A percentile compares a stretch with the other conserved stretches of the same genome.
phyloP scores from a whole-genome alignment of 1,140 invertebrate species.

The Drosophila saltans region DNA sequence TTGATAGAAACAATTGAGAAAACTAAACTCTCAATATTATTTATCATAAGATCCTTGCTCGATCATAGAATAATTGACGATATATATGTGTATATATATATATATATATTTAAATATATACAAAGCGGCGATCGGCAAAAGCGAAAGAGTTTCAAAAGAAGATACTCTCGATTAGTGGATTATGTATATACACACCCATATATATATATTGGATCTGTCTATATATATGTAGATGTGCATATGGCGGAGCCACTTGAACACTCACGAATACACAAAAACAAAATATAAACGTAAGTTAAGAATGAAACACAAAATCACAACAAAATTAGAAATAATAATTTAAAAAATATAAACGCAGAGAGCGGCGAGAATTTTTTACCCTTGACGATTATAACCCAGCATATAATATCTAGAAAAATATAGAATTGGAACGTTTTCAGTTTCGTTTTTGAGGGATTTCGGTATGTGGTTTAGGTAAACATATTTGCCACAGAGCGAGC shows the following conservation, averaged over 20 bases:
- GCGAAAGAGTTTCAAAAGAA: conserved; percentile 29
- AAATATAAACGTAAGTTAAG: conserved; percentile 18
- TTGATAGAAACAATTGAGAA: conserved; percentile 22
- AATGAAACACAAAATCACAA: conserved; percentile 32
- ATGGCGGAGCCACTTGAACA: conserved; percentile 4
- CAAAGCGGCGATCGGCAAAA: conserved; percentile 37
- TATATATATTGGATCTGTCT: background rate
- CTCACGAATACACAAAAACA: conserved; percentile 36
- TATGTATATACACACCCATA: background rate
- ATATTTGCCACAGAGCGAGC: background rate
- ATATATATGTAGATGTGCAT: background rate
- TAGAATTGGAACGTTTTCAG: conserved; percentile 72
- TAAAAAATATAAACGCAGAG: conserved; percentile 36
- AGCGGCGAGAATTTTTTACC: conserved; percentile 64
- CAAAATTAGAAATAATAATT: conserved; percentile 31
- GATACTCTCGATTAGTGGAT: conserved; percentile 22
- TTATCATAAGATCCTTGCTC: background rate
- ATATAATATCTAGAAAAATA: conserved; percentile 83
- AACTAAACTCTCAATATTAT: background rate
- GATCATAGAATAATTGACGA: background rate
- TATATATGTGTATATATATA: conserved; percentile 40
- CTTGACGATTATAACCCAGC: conserved; percentile 83
- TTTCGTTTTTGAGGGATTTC: conserved; percentile 53
- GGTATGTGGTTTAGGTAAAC: background rate
- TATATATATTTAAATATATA: conserved; percentile 37